Evolutionary conservation across 1,140 invertebrate species (phyloP), one percentile per base, ranked within the genome.

Genomic region (Heliconius nattereri): DNA sequence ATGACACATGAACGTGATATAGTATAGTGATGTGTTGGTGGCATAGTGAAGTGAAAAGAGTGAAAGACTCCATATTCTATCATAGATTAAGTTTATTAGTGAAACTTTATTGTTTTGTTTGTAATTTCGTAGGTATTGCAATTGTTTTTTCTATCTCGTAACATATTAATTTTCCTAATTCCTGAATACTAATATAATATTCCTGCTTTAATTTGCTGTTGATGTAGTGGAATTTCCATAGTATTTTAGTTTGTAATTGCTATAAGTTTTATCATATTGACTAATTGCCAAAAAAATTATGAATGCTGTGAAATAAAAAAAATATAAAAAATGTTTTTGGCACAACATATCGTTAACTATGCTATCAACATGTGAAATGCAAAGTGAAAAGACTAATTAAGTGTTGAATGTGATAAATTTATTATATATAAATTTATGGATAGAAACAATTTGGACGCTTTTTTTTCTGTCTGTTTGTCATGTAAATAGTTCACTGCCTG

Each of bases 361-460:
- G 85, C 83, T 85, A 86, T 86, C 83, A 85, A 85, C 85, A 86
- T 85, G 80, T 80, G 71, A 82, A 81, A 66, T 84, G 82, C 86
- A 85, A 78, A 88, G 37, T 37, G 81, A 84, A 89, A 90, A 91
- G 86, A 89, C 88, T 90, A 87, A n/a, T 75, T 75, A 57, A 75
- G 49, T 60, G 52, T 57, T 75, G 73, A 82, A 84, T 70, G 75
- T 76, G 57, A 70, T 76, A 70, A 37, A 66, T 76, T 71, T 32
- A 76, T 57, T 57, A 57, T 23, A 23, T 57, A 57, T 57, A 57
- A 57, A 57, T 57, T 57, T 57, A 57, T 57, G 54, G n/a, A 57
- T 11, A 11, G 8, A 57, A 11, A 57, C 54, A 57, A 11, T 52
- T 57, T 57, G n/a, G 54, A 57, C 2, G n/a, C 49, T 0, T 45